phyloP scores from a whole-genome alignment of 2,113 vertebrate species.

The Gila orcuttii region DNA sequence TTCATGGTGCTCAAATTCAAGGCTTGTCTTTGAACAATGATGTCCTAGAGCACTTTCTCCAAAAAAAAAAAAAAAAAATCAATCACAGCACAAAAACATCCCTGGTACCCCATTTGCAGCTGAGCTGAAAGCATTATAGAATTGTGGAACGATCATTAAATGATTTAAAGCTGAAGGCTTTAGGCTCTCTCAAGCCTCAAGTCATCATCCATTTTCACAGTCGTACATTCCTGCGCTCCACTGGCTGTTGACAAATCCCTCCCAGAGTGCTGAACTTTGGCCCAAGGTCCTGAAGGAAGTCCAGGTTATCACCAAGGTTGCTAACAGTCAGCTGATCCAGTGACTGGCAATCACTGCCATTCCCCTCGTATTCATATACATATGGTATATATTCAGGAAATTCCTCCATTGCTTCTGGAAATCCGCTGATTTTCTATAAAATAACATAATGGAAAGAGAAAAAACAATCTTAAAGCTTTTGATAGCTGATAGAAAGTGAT shows the following conservation, averaged over 20 bases:
- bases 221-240: slow-evolving; percentile 47
- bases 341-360: slow-evolving; percentile 56
- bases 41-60: not conserved
- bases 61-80: not conserved
- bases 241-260: slow-evolving; percentile 55
- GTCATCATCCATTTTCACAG: slow-evolving; percentile 44
- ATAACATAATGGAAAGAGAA: not conserved
- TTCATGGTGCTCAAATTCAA: not conserved
- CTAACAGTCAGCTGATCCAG: slow-evolving; percentile 63
- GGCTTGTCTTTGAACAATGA: not conserved
- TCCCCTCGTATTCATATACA: slow-evolving; percentile 73
- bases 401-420: not conserved
- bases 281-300: slow-evolving; percentile 71
- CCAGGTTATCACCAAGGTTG: slow-evolving; percentile 51
- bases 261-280: slow-evolving; percentile 68
- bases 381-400: slow-evolving; percentile 46
- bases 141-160: not conserved
- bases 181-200: not conserved
- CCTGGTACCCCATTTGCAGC: not conserved
- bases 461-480: not conserved
- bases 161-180: not conserved
- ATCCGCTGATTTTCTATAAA: slow-evolving; percentile 65
- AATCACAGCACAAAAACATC: not conserved
- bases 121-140: not conserved
- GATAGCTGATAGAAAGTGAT: not conserved